Evolutionary conservation across 2,113 vertebrate genomes (phyloP), one percentile per base, ranked within the genome.

Genomic region (Nicator chloris): DNA sequence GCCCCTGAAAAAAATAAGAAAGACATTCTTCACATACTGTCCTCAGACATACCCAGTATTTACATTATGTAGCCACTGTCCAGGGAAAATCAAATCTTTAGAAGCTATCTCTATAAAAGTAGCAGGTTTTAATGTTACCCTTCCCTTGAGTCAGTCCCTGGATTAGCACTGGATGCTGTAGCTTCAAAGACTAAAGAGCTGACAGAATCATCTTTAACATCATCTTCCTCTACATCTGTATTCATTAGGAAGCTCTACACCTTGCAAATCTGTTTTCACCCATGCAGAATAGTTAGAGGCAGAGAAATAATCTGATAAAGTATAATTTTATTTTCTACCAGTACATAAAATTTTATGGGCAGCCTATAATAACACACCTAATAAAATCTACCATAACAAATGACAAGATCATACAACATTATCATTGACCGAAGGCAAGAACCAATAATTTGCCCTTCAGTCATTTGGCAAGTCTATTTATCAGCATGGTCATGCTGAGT

Each of bases 351-450:
- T 87, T 89, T 86, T 89, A 92, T 51, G 54, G 73, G 73, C 33
- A 93, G 88, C 45, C 42, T 87, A 92, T 93, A 96, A 96, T 71
- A 96, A 91, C 81, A 93, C 23, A 83, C 45, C 77, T 93, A 97
- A 97, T 97, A 95, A 95, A 97, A 94, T 89, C 86, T 92, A 45
- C 45, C 35, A 64, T 95, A 96, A 97, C 50, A 97, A 96, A 97
- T 96, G 80, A 56, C 71, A 80, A 33, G 77, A 90, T 75, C 30
- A 88, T 92, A 61, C 30, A 54, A 57, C 9, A 4, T 80, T 92
- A 85, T 82, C 71, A 60, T 60, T 78, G 91, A 88, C 96, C 88
- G 93, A 92, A 94, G 91, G 91, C 94, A 86, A 95, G 93, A 92
- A 93, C 60, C 66, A 91, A 15, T 61, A 89, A 87, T 37, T 92